Percentiles rank a stretch among this genome's conserved stretches.
Conservation (phyloP, 2,888 invertebrate genomes). For the Agrochola macilenta region DNA sequence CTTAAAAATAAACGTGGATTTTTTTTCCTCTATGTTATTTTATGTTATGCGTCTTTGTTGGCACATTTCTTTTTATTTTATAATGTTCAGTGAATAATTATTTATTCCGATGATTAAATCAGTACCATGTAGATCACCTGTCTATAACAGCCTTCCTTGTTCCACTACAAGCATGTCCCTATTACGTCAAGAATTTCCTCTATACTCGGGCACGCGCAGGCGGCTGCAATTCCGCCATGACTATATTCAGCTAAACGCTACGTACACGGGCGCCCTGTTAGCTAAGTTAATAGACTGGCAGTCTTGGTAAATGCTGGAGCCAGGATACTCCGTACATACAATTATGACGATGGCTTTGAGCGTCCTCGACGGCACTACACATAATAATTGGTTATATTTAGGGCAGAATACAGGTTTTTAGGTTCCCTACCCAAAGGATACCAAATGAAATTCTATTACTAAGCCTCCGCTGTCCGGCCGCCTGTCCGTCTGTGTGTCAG, state of each 20-base stretch:
- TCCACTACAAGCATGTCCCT: background rate
- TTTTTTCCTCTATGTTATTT: too few species aligned
- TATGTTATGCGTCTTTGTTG: too few species aligned
- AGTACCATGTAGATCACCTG: background rate
- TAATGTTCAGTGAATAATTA: too few species aligned
- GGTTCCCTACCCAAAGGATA: too few species aligned
- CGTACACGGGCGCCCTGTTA: slow-evolving; percentile 6
- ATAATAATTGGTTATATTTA: background rate
- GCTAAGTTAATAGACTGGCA: slow-evolving; percentile 30
- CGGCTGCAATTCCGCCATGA: background rate
- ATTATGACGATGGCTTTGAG: slow-evolving; percentile 15
- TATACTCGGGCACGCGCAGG: background rate
- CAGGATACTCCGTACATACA: background rate
- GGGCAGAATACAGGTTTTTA: background rate
- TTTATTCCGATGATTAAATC: too few species aligned
- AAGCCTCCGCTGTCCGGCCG: too few species aligned
- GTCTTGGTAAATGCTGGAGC: slow-evolving; percentile 29
- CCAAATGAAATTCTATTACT: too few species aligned
- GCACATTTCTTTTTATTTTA: too few species aligned
- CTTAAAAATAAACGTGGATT: too few species aligned
- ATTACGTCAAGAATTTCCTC: slow-evolving; percentile 2
- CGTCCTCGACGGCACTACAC: background rate
- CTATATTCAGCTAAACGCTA: slow-evolving; percentile 8
- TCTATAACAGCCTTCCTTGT: background rate
- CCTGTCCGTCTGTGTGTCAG: too few species aligned